Base-by-base conservation (phyloP, 1,140 invertebrate genomes). In the Drosophila carrolli region DNA sequence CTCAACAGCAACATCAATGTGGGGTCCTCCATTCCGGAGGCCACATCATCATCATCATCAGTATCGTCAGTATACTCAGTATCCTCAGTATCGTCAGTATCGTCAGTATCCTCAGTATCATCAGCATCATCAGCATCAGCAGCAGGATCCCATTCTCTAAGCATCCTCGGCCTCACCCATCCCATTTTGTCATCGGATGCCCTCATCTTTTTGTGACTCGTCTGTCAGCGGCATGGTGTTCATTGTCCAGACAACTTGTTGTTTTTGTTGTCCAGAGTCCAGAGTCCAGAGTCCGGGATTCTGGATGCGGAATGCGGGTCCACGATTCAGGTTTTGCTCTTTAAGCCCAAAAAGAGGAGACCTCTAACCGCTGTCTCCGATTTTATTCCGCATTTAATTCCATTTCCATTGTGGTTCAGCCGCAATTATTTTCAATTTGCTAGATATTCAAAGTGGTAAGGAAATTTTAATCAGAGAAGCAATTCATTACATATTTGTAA, bases 241-340 rank as follows among this genome's bases (percentile, higher is more conserved):
- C 71, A 75, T 75, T 66, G 72, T 66, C 53, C 23, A 29, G 59
- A 35, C 53, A 57, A 75, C 70, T 66, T 75, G 71, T 58, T 59
- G 63, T 44, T 67, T 44, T 66, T 29, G 14, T 29, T 16, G 1
- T 7, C 16, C n/a, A 6, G 14, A 14, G 9, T 60, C 27, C 46
- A 29, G 3, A n/a, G 10, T 60, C 19, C 23, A 32, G 13, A n/a
- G 8, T 54, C 14, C 38, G 40, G 1, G 6, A 23, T 35, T 35
- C 13, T 4, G 23, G 13, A 8, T 16, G 47, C 19, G 23, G 23
- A 0, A 23, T 23, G 23, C 14, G 32, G 38, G 32, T 50, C 46
- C 16, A 13, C 13, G 11, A 23, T 51, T 51, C 56, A 13, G 54
- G 63, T 46, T 58, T 40, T n/a, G 40, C 47, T 37, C 47, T 66